Evolutionary conservation across 2,113 vertebrate genomes (phyloP), one percentile per base, ranked within the genome.

Genomic region (Sporophila hypoxantha): DNA sequence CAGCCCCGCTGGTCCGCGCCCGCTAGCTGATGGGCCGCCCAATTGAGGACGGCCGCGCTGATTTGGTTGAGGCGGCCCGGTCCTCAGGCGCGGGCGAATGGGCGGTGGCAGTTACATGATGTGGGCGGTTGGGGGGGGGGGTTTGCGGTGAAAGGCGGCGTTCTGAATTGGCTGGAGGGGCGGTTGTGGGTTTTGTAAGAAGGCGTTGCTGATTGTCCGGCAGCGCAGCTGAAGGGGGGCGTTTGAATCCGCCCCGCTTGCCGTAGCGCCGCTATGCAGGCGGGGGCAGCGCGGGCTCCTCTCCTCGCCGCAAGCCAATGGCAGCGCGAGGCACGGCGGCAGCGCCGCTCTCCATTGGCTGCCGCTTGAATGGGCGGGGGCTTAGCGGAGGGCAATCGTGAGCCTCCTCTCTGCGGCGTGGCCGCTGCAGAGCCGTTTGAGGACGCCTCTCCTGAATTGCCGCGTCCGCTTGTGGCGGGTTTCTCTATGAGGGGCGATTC

Each of bases 201-300:
- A 5, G n/a, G 27, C 17, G 21, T 32, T 37, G n/a, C 17, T 47
- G 50, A 78, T 78, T 66, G 76, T 26, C 17, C 8, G n/a, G 30
- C 2, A 2, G 22, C 22, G 21, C 27, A n/a, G 0, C 6, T 10
- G 4, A n/a, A 26, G 15, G 5, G 14, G 9, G 25, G n/a, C n/a
- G 42, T 14, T 36, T 36, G 27, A 3, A 14, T 12, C 5, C 4
- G 23, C 61, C n/a, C 50, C 17, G 2, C 17, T 5, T 3, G 0
- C 12, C 3, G 12, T 7, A 12, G 34, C 27, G 41, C 27, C 50
- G 52, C 62, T 21, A 55, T n/a, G n/a, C n/a, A n/a, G n/a, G 27
- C 76, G 76, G 27, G 62, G 76, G 39, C n/a, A 49, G 9, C 64
- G 32, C 20, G 8, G 32, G n/a, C n/a, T n/a, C n/a, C 20, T 6